Conservation (phyloP, 2,797 vertebrate genomes). For the Epinephelus awoara region DNA sequence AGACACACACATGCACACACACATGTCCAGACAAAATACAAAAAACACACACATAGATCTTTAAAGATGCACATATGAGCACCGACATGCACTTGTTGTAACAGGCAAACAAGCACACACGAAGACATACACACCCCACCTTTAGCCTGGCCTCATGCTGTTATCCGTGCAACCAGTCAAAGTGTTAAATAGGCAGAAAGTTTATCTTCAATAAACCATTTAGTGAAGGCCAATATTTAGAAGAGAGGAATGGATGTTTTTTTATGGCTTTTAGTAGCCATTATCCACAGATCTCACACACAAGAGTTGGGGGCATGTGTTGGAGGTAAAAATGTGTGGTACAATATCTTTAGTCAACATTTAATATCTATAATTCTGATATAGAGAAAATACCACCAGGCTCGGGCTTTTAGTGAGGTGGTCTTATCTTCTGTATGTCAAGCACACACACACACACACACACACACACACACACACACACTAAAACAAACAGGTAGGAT, state of each 20-base stretch:
- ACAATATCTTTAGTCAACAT: constrained; percentile 42
- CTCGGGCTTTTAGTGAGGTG: constrained; percentile 21
- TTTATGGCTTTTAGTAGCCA: constrained; percentile 75
- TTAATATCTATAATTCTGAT: constrained; percentile 39
- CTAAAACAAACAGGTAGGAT: constrained; percentile 2
- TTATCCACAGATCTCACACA: constrained; percentile 70
- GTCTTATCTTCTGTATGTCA: constrained; percentile 23
- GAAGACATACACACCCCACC: constrained; percentile 66
- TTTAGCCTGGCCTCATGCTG: constrained; percentile 68
- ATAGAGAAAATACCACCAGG: constrained; percentile 8
- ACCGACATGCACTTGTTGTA: not conserved
- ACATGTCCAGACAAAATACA: not conserved
- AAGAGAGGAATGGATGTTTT: constrained; percentile 79
- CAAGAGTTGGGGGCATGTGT: not conserved
- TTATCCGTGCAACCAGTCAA: constrained; percentile 76
- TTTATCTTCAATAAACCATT: constrained; percentile 84
- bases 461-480: not conserved
- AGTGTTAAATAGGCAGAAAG: constrained; percentile 76
- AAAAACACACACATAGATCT: not conserved
- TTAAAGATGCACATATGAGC: not conserved
- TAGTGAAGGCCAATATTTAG: constrained; percentile 81
- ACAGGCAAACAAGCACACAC: constrained; percentile 19
- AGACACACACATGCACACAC: constrained; percentile 10
- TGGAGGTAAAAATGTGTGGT: constrained; percentile 25
- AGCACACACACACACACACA: not conserved